Evolutionary conservation across 2,797 vertebrate species (phyloP).

Genomic region (Pitangus sulphuratus): DNA sequence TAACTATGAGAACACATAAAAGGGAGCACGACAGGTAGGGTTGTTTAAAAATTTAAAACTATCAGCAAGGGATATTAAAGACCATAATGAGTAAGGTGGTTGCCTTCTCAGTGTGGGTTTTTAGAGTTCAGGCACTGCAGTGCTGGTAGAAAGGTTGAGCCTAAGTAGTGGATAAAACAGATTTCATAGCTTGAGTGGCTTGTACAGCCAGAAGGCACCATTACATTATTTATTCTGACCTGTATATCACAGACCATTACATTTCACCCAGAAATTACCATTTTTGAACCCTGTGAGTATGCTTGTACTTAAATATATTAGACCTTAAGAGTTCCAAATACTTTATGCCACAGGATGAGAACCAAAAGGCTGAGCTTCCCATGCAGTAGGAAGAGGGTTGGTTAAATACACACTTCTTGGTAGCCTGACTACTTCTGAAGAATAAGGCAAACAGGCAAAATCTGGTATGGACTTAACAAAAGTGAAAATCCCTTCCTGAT

Average conservation of each 20-base stretch:
- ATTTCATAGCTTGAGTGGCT: slow-evolving; percentile 29
- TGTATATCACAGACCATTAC: slow-evolving; percentile 48
- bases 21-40: slow-evolving; percentile 63
- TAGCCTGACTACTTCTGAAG: background rate
- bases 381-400: background rate
- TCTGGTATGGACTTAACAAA: background rate
- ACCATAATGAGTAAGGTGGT: slow-evolving; percentile 62
- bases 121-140: slow-evolving; percentile 42
- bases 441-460: background rate
- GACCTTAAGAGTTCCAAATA: background rate
- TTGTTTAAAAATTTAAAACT: slow-evolving; percentile 79
- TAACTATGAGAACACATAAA: slow-evolving; percentile 80
- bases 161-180: background rate
- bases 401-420: background rate
- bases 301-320: background rate
- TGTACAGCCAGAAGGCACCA: slow-evolving; percentile 44
- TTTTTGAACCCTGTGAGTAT: slow-evolving; percentile 13
- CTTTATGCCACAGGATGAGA: background rate
- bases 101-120: slow-evolving; percentile 54
- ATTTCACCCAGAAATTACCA: slow-evolving; percentile 20
- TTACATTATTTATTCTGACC: slow-evolving; percentile 45
- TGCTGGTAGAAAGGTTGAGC: slow-evolving; percentile 6
- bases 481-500: background rate
- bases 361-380: background rate
- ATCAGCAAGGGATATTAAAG: slow-evolving; percentile 74